A percentile compares a stretch with the other conserved stretches of the same genome.
Evolutionary conservation across 2,113 vertebrate genomes (phyloP).

Genomic region (Psilopsiagon aurifrons): DNA sequence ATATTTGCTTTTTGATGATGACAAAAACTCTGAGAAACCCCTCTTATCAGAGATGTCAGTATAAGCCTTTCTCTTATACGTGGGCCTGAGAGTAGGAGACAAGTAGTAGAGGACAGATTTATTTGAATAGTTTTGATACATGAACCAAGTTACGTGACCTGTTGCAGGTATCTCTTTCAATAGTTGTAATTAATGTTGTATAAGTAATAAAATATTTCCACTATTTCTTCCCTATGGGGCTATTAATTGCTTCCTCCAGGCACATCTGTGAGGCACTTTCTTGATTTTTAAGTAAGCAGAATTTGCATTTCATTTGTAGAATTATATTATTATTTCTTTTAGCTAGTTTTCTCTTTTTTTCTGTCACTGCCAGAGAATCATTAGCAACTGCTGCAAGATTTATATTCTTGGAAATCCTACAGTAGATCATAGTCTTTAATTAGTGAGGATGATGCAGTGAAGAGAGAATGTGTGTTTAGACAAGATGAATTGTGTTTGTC

Average conservation of each 20-base stretch:
- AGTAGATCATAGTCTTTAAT: conserved; percentile 47
- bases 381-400: conserved; percentile 57
- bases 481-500: conserved; percentile 56
- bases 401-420: conserved; percentile 35
- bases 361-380: not conserved
- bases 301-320: not conserved
- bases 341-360: not conserved
- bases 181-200: not conserved
- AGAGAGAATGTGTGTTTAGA: conserved; percentile 45
- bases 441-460: conserved; percentile 12
- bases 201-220: not conserved
- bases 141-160: not conserved
- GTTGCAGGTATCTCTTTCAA: rapidly evolving
- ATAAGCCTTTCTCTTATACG: rapidly evolving
- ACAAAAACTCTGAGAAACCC: not conserved
- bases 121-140: not conserved
- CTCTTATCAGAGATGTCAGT: not conserved
- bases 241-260: not conserved
- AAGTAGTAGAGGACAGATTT: not conserved
- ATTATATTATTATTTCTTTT: not conserved
- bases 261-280: not conserved
- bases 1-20: not conserved
- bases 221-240: not conserved
- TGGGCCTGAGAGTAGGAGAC: not conserved
- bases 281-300: not conserved